Conservation (phyloP, 1,140 invertebrate species). For the Hormaphis cornu region DNA sequence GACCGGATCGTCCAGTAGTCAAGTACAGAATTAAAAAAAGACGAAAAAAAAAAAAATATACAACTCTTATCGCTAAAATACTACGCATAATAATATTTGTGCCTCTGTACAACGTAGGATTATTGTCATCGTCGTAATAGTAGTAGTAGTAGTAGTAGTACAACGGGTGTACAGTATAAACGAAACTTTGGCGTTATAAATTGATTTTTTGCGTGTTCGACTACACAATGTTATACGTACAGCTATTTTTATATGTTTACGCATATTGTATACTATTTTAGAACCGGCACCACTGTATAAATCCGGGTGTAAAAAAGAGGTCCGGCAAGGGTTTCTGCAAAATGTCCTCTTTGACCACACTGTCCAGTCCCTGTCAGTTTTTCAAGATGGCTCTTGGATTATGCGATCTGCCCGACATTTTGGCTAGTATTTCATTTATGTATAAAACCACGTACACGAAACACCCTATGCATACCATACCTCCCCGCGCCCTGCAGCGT, state of each 20-base stretch:
- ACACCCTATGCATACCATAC: too few relatives aligned
- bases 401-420: constrained; percentile 29
- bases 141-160: too few relatives aligned
- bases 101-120: too few relatives aligned
- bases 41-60: too few relatives aligned
- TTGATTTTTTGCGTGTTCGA: too few relatives aligned
- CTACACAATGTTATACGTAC: too few relatives aligned
- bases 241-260: too few relatives aligned
- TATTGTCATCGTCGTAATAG: too few relatives aligned
- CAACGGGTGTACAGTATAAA: constrained; percentile 20
- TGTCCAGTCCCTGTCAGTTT: constrained; percentile 25
- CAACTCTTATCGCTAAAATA: too few relatives aligned
- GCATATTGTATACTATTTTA: constrained; percentile 21
- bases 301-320: constrained; percentile 25
- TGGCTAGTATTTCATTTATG: constrained; percentile 27
- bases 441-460: neutral
- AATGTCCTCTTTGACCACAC: constrained; percentile 25
- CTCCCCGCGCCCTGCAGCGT: neutral
- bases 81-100: too few relatives aligned
- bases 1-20: constrained; percentile 3
- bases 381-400: constrained; percentile 26
- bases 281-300: constrained; percentile 16
- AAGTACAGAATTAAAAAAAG: constrained; percentile 10
- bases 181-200: too few relatives aligned
- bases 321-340: constrained; percentile 21